These are phyloP conservation scores for Prosopocoilus inquinatus DNA, from an alignment of 2,888 invertebrate species.

Conservation along the genomic window DNA sequence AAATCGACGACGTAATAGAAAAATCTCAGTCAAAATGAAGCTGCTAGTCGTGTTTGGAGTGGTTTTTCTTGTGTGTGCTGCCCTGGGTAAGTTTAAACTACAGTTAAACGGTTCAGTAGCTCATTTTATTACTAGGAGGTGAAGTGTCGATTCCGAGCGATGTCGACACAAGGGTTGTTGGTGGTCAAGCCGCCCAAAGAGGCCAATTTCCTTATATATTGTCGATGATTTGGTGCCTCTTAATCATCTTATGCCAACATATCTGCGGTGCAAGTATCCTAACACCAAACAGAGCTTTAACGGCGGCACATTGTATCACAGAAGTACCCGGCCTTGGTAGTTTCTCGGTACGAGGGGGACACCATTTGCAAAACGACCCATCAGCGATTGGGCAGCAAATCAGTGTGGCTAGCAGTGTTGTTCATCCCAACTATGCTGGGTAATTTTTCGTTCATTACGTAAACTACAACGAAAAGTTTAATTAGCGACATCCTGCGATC, in stretches of 20 bases:
- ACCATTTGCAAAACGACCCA: conserved; percentile 46
- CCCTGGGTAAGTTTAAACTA: too few species aligned
- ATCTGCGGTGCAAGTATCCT: conserved; percentile 53
- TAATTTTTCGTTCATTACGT: conserved; percentile 29
- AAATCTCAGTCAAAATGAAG: too few species aligned
- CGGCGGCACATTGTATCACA: conserved; percentile 53
- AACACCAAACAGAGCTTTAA: conserved; percentile 51
- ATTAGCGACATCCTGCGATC: too few species aligned
- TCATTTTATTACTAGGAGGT: too few species aligned
- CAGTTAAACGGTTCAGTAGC: too few species aligned
- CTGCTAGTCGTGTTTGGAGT: too few species aligned
- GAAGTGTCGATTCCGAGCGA: too few species aligned
- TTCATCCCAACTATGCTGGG: conserved; percentile 54
- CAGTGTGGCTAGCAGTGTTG: conserved; percentile 44
- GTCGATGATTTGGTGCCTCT: background rate
- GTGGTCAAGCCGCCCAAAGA: background rate
- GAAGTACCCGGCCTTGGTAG: conserved; percentile 39
- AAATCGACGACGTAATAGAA: too few species aligned
- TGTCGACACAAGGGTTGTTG: background rate
- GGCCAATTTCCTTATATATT: conserved; percentile 1
- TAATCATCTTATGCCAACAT: conserved; percentile 45
- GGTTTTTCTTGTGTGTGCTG: too few species aligned
- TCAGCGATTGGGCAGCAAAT: conserved; percentile 48
- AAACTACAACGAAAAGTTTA: too few species aligned
- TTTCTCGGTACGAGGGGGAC: conserved; percentile 50